A percentile compares a stretch with the other conserved stretches of the same genome.
phyloP scores from a whole-genome alignment of 1,140 invertebrate genomes.

The Atta colombica region DNA sequence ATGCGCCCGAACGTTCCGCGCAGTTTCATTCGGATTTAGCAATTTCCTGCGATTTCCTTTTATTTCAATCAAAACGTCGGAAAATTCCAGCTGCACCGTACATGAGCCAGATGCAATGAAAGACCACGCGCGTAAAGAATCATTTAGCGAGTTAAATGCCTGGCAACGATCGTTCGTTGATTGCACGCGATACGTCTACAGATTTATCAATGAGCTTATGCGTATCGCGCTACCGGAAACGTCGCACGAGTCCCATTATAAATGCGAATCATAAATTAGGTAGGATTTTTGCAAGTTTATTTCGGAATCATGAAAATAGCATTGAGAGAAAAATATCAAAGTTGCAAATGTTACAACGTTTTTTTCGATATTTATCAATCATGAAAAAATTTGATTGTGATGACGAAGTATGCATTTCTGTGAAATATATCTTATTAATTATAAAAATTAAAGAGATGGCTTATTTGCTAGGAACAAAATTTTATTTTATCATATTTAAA shows the following conservation, averaged over 20 bases:
- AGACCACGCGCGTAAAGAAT: slow-evolving; percentile 39
- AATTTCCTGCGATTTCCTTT: slow-evolving; percentile 63
- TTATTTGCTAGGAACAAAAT: too few relatives aligned
- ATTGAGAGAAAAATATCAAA: too few relatives aligned
- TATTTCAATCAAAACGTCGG: slow-evolving; percentile 26
- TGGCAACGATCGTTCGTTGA: neutral
- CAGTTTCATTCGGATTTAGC: slow-evolving; percentile 51
- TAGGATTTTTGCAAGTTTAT: neutral
- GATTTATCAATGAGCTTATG: slow-evolving; percentile 9
- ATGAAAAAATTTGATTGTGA: too few relatives aligned
- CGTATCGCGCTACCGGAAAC: neutral
- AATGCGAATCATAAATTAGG: neutral
- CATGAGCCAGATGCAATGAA: slow-evolving; percentile 22
- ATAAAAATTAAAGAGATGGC: too few relatives aligned
- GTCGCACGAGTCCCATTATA: neutral
- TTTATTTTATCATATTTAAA: too few relatives aligned
- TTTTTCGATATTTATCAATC: too few relatives aligned
- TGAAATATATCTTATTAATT: too few relatives aligned
- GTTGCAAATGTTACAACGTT: too few relatives aligned
- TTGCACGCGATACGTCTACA: neutral
- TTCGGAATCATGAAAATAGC: neutral
- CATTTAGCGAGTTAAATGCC: slow-evolving; percentile 54
- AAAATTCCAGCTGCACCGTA: slow-evolving; percentile 40
- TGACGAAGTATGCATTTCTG: too few relatives aligned
- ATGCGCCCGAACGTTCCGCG: slow-evolving; percentile 24